phyloP scores from a whole-genome alignment of 2,888 invertebrate genomes.

The Lasioglossum zephyrum region DNA sequence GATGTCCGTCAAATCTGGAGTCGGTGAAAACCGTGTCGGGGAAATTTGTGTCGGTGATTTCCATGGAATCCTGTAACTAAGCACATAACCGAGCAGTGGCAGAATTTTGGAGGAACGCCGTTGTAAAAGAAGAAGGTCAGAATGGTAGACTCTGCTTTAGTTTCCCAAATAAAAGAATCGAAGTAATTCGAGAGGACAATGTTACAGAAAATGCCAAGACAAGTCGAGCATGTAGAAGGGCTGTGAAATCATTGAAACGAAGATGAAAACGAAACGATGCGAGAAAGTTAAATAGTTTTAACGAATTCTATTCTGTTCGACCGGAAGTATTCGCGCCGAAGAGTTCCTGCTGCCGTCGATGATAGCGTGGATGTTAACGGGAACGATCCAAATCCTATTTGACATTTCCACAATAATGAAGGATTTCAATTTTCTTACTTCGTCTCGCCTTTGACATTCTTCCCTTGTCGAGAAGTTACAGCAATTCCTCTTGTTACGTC shows the following conservation, averaged over 20 bases:
- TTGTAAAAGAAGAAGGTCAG: too few relatives aligned
- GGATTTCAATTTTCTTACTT: background rate
- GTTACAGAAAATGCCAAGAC: background rate
- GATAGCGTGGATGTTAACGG: background rate
- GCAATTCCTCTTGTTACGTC: constrained; percentile 3
- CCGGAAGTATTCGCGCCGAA: background rate
- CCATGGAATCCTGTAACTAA: too few relatives aligned
- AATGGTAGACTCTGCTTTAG: too few relatives aligned
- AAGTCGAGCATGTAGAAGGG: background rate
- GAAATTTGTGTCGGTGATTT: too few relatives aligned
- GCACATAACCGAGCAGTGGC: too few relatives aligned
- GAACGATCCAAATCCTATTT: background rate
- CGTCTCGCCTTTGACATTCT: constrained; percentile 1
- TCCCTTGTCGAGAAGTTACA: background rate
- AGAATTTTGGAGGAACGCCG: too few relatives aligned
- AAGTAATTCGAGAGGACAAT: background rate
- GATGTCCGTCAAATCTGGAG: too few relatives aligned
- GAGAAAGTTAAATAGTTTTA: background rate
- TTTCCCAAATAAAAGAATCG: background rate
- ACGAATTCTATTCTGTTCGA: background rate
- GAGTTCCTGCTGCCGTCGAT: background rate
- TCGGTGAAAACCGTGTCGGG: too few relatives aligned
- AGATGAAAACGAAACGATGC: background rate
- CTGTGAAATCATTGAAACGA: background rate
- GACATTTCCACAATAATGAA: background rate